phyloP scores from a whole-genome alignment of 2,113 vertebrate species.

The Onychorhynchus coronatus region DNA sequence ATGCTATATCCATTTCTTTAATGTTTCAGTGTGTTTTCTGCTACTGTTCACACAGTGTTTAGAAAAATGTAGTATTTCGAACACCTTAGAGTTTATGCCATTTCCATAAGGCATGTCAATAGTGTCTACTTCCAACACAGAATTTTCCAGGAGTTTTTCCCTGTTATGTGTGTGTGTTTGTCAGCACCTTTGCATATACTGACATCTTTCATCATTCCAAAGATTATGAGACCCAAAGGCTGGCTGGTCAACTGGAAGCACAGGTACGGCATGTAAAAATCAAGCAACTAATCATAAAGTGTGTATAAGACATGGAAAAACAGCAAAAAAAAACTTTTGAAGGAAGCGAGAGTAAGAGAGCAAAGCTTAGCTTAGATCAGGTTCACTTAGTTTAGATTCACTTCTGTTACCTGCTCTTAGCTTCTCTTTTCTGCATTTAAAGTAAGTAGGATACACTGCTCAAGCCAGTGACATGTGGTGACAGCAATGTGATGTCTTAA shows the following conservation, averaged over 20 bases:
- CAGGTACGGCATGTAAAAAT: not conserved
- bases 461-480: fast-evolving
- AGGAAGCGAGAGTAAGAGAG: not conserved
- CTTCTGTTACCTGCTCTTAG: not conserved
- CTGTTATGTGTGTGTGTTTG: not conserved
- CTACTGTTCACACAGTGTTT: not conserved
- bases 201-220: not conserved
- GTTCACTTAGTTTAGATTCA: not conserved
- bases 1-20: not conserved
- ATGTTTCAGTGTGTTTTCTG: not conserved
- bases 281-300: not conserved
- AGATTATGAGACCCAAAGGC: not conserved
- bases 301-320: not conserved
- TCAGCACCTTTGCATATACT: not conserved
- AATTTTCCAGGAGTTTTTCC: not conserved
- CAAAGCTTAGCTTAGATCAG: not conserved
- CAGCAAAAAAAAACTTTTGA: not conserved
- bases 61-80: not conserved
- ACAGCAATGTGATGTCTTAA: not conserved
- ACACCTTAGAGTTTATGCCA: not conserved
- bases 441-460: not conserved
- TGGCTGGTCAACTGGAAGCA: not conserved
- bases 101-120: not conserved
- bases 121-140: not conserved
- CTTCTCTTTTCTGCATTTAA: not conserved